A percentile compares a stretch with the other conserved stretches of the same genome.
Conservation (phyloP, 2,797 vertebrate species). For the Enteromius viviparus region DNA sequence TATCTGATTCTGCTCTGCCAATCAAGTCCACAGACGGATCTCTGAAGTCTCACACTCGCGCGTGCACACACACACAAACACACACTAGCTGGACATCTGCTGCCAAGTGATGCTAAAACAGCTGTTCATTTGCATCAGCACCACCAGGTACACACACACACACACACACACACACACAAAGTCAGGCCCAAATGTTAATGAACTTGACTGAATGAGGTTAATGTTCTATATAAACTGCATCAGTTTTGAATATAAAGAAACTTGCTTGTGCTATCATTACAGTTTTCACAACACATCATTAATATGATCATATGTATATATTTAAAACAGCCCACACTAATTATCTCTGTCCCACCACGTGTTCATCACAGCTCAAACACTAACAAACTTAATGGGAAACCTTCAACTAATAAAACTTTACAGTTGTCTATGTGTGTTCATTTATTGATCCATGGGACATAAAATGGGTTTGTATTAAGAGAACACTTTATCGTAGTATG, state of each 20-base stretch:
- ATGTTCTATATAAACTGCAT: constrained; percentile 5
- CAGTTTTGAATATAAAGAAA: background rate
- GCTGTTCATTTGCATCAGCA: constrained; percentile 63
- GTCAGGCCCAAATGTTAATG: constrained; percentile 50
- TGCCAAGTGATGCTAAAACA: constrained; percentile 57
- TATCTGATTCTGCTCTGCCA: constrained; percentile 76
- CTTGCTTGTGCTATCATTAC: background rate
- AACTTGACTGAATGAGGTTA: constrained; percentile 63
- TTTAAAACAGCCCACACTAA: background rate
- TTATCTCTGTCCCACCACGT: background rate
- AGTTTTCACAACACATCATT: background rate
- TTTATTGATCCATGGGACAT: background rate
- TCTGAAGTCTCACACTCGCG: constrained; percentile 73
- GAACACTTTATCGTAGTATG: background rate
- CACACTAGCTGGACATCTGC: constrained; percentile 58
- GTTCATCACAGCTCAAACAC: background rate
- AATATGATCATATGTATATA: background rate
- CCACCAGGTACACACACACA: constrained; percentile 52
- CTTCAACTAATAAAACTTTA: constrained; percentile 6
- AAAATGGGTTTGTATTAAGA: background rate
- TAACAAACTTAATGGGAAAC: background rate
- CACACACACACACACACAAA: constrained; percentile 43
- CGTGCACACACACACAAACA: constrained; percentile 20
- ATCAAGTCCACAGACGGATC: constrained; percentile 77
- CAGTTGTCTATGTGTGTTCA: constrained; percentile 1